Base-by-base conservation (phyloP, 2,797 vertebrate genomes). In the Catostomus latipinnis region DNA sequence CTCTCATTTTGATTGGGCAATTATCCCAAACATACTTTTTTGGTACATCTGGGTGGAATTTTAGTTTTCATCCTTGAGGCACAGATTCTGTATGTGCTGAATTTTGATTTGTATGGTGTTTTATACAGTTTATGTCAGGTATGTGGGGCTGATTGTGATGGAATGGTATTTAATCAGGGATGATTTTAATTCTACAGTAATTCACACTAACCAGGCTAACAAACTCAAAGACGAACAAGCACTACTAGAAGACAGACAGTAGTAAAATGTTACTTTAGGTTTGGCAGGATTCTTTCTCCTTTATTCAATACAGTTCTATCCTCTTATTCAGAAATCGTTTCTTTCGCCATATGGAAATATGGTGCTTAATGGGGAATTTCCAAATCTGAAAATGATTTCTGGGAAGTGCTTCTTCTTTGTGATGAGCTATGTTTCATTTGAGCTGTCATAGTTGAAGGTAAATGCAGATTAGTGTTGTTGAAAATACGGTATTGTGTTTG, bases 151-250 rank as follows among this genome's bases (percentile, higher is more conserved):
- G 14, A 74, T 60, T 70, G 16, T 71, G 74, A 66, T 73, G 54
- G 65, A 69, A 56, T 34, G 22, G 45, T 74, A 43, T 65, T 78
- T 82, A 61, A 56, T 46, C 43, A 13, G 8, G 62, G 48, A 8
- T 50, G 5, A 48, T 62, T 74, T 81, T 18, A 57, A 75, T 57
- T 65, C 13, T 75, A 65, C 70, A 34, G 34, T 34, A 34, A 34
- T 67, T 58, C n/a, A 52, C 45, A 81, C 62, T 70, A 72, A 76
- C 50, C 62, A 71, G 72, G 63, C 78, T 81, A 81, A 81, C 78
- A 63, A 67, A 22, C 58, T 54, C 18, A n/a, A 16, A 67, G n/a
- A 0, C 34, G 34, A 34, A 34, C 34, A 72, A 16, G 7, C 5
- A 1, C 66, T 18, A 11, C 8, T 10, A 16, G 8, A 67, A 53